Conservation (phyloP, 2,888 invertebrate genomes). For the Drosophila algonquin region DNA sequence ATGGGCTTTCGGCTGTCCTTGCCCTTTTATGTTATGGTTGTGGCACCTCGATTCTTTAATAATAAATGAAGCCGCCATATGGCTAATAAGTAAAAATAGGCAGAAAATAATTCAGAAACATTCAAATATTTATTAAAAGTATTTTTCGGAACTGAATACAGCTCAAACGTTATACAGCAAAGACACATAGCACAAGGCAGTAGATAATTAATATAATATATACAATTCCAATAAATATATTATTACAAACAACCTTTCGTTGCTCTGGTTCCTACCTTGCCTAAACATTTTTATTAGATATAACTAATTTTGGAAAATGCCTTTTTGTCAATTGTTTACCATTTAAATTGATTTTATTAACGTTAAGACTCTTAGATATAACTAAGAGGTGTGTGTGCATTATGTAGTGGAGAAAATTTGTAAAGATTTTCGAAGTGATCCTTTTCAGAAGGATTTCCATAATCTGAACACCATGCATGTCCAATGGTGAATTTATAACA, state of each 20-base stretch:
- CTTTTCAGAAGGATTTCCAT: slow-evolving; percentile 94
- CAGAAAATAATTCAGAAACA: too few species aligned
- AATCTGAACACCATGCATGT: slow-evolving; percentile 97
- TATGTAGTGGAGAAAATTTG: slow-evolving; percentile 97
- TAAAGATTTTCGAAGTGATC: slow-evolving; percentile 93
- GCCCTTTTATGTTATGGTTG: too few species aligned
- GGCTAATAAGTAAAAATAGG: too few species aligned
- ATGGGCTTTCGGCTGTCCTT: too few species aligned
- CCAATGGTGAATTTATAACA: slow-evolving; percentile 99
- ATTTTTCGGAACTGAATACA: not conserved
- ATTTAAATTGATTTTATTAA: slow-evolving; percentile 73
- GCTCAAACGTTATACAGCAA: not conserved
- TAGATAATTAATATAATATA: not conserved
- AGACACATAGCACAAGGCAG: not conserved
- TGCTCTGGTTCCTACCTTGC: not conserved
- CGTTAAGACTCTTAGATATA: slow-evolving; percentile 78
- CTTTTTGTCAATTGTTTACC: not conserved
- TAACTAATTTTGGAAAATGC: slow-evolving; percentile 35
- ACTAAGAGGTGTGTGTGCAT: slow-evolving; percentile 88
- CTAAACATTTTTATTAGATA: not conserved
- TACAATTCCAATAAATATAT: not conserved
- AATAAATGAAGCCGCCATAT: too few species aligned
- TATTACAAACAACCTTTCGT: not conserved
- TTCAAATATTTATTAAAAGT: not conserved
- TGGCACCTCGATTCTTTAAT: too few species aligned